Base-by-base conservation (phyloP, 1,140 invertebrate species). In the Drosophila bipectinata region DNA sequence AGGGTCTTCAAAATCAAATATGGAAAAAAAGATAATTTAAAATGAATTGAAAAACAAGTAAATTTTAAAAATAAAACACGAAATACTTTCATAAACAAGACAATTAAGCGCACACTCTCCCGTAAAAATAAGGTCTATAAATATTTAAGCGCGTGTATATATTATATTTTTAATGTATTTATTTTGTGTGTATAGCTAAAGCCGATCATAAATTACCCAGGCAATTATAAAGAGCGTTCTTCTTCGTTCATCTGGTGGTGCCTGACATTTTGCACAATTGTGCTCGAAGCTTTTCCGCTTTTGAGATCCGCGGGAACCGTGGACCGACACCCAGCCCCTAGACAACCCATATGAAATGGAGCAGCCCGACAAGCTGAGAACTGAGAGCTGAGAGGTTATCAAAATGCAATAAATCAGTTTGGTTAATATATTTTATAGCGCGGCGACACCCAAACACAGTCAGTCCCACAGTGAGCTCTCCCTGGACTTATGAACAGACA, bases 371-470 rank as follows among this genome's bases (percentile, higher is more conserved):
- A 66, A 48, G 64, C 30, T 69, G 72, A 72, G 78, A 69, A 83
- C 21, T 21, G 21, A 72, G 78, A 69, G 82, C 21, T 21, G 3
- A 72, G 78, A 69, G 82, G 82, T 87, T 87, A 87, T 87, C 83
- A 87, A 87, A 87, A 82, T 66, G 83, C 79, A 75, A 82, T 87
- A 87, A 88, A 87, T 87, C 82, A 88, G 78, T 78, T 87, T 76
- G 75, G 75, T 77, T 82, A 71, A 67, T 87, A 75, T 75, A 85
- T 81, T 87, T 82, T 75, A 82, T 82, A 72, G 73, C 71, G 47
- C 47, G 47, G 54, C 78, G 62, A 81, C 77, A 85, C 77, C 73
- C 77, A 49, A 73, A 47, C 52, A 54, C 74, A 66, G 56, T 67
- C 51, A 21, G 21, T 21, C 21, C 21, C 21, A 41, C 67, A 55